Percentiles rank a stretch among this genome's conserved stretches.
These are phyloP conservation scores for Calameuta filiformis DNA, from an alignment of 2,888 invertebrate species.

Conservation along the genomic window DNA sequence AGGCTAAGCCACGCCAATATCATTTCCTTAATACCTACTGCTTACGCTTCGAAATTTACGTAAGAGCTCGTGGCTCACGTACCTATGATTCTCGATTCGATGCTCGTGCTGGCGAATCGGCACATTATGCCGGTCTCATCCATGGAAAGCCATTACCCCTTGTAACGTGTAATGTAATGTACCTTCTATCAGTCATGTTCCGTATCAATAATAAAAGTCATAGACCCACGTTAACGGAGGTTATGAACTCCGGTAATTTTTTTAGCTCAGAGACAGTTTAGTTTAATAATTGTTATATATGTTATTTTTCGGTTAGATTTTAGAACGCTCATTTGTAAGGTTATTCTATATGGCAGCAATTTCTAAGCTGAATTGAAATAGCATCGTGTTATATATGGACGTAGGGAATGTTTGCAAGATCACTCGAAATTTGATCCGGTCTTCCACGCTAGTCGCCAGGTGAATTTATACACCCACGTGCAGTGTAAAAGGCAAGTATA, in stretches of 20 bases:
- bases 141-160: background rate
- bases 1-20: conserved; percentile 34
- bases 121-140: conserved; percentile 31
- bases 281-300: background rate
- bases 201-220: background rate
- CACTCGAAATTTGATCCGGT: background rate
- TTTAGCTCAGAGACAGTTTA: background rate
- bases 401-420: background rate
- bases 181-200: background rate
- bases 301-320: background rate
- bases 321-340: background rate
- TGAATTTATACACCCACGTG: conserved; percentile 28
- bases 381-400: background rate
- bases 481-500: conserved; percentile 29
- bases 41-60: conserved; percentile 30
- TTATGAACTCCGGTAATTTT: background rate
- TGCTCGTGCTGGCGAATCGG: conserved; percentile 31
- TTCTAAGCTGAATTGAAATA: background rate
- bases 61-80: conserved; percentile 28
- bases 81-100: background rate
- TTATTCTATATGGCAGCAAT: background rate
- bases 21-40: conserved; percentile 26
- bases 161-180: background rate
- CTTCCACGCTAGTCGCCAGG: background rate
- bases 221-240: background rate